A percentile compares a stretch with the other conserved stretches of the same genome.
These are phyloP conservation scores for Nymphalis urticae DNA, from an alignment of 2,888 invertebrate genomes.

Conservation along the genomic window DNA sequence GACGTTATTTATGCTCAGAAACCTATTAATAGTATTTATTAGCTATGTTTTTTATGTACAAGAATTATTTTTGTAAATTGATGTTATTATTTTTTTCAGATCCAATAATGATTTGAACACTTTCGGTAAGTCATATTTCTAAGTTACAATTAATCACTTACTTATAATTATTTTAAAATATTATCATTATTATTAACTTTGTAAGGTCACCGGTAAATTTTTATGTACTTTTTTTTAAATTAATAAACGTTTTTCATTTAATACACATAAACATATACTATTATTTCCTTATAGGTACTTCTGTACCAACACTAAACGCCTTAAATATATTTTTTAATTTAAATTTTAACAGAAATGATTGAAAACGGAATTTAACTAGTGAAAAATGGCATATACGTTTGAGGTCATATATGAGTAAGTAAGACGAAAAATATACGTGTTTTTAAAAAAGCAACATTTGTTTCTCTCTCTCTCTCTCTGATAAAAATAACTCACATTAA, in stretches of 20 bases:
- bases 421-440: background rate
- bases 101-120: constrained; percentile 54
- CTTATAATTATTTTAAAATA: background rate
- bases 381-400: no score
- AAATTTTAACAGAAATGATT: no score
- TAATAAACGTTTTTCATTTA: no score
- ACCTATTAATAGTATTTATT: no score
- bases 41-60: background rate
- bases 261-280: no score
- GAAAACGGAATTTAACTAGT: no score
- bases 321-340: no score
- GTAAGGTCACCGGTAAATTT: background rate
- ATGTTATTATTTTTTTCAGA: constrained; percentile 47
- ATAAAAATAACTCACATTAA: background rate
- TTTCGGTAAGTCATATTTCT: constrained; percentile 42
- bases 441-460: background rate
- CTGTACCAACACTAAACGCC: no score
- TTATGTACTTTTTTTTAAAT: no score
- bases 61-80: background rate
- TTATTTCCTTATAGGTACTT: no score
- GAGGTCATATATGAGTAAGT: no score
- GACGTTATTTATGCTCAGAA: no score
- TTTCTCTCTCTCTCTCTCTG: background rate
- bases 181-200: background rate
- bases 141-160: background rate